phyloP scores from a whole-genome alignment of 2,888 invertebrate species.

The Uropetala carovei region DNA sequence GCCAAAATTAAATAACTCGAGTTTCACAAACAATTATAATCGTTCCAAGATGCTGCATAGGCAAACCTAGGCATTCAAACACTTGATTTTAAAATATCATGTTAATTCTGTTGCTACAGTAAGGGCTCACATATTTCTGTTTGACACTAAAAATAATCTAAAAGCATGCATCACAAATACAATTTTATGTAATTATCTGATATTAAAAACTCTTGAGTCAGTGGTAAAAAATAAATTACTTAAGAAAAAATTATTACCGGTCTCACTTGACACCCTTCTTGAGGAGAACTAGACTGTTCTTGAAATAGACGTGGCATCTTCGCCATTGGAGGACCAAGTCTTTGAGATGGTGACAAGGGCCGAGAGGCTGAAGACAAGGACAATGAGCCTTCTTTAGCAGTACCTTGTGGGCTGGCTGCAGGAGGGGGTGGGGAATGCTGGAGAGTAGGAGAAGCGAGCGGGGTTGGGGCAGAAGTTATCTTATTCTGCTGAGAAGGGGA shows the following conservation, averaged over 20 bases:
- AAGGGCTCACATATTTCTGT: no score
- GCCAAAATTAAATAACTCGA: no score
- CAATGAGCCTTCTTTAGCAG: constrained; percentile 75
- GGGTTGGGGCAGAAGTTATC: constrained; percentile 72
- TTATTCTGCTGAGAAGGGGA: constrained; percentile 72
- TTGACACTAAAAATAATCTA: no score
- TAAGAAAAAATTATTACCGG: background rate
- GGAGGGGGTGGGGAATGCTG: constrained; percentile 66
- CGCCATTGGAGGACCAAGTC: constrained; percentile 70
- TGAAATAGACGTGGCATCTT: constrained; percentile 22
- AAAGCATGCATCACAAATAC: no score
- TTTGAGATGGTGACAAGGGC: constrained; percentile 75
- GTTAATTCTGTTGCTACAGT: no score
- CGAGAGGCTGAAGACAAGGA: constrained; percentile 72
- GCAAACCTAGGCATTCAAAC: no score
- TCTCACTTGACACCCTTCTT: constrained; percentile 35
- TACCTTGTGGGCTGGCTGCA: constrained; percentile 66
- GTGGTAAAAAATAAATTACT: background rate
- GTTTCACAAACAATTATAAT: no score
- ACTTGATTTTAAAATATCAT: no score
- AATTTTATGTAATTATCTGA: no score
- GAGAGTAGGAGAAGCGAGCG: constrained; percentile 73
- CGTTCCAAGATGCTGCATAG: no score
- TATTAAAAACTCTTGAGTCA: no score
- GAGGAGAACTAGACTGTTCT: constrained; percentile 25